Conservation (phyloP, 2,113 vertebrate genomes). For the Stegostoma tigrinum region DNA sequence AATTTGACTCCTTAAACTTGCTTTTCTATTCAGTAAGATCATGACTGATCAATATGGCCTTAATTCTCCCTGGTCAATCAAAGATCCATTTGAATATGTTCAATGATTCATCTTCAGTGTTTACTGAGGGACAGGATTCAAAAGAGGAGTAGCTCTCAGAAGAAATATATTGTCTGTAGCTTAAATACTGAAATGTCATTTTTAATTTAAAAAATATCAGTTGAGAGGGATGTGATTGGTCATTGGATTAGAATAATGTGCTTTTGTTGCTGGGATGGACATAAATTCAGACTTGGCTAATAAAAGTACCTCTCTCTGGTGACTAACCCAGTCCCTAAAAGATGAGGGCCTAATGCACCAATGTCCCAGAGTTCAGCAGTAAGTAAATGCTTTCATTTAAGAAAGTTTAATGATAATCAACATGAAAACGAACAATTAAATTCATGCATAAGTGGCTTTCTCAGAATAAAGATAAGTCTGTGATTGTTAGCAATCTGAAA, state of each 20-base stretch:
- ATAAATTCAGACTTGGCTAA: neutral
- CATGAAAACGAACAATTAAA: neutral
- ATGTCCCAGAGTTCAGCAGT: neutral
- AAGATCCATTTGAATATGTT: too few species aligned
- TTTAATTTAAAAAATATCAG: too few species aligned
- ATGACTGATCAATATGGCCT: too few species aligned
- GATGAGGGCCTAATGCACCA: neutral
- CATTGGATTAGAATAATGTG: neutral
- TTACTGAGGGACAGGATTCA: too few species aligned
- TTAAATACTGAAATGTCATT: too few species aligned
- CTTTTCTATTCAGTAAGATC: too few species aligned
- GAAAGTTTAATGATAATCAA: neutral
- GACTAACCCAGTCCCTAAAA: neutral
- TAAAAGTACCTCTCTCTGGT: neutral
- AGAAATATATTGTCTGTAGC: too few species aligned
- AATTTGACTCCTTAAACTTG: too few species aligned
- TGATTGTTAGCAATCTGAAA: neutral
- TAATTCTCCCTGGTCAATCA: too few species aligned
- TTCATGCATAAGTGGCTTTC: neutral
- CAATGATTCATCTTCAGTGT: too few species aligned
- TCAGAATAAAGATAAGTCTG: neutral
- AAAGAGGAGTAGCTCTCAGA: too few species aligned
- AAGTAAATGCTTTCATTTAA: neutral
- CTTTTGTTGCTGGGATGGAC: neutral
- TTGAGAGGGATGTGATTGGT: too few species aligned